These are phyloP conservation scores for Coregonus sp. DNA, from an alignment of 2,797 vertebrate genomes.

Conservation along the genomic window DNA sequence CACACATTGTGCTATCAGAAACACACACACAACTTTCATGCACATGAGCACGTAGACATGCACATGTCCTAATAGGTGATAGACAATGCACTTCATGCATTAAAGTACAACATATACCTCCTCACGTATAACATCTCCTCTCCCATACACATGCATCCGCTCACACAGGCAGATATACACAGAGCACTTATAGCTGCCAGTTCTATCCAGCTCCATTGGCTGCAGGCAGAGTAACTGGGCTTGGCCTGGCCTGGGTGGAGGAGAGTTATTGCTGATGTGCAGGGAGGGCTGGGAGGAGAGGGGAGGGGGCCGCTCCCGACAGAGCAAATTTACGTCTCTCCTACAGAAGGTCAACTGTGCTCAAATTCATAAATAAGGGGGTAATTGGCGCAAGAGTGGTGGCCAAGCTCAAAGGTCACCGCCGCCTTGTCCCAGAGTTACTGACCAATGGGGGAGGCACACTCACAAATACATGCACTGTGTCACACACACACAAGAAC, in stretches of 20 bases:
- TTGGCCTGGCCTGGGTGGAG: conserved; percentile 7
- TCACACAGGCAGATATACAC: not conserved
- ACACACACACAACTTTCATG: conserved; percentile 11
- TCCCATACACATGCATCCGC: conserved; percentile 1
- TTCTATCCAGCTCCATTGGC: conserved; percentile 1
- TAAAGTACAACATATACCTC: no score
- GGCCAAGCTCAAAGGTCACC: conserved; percentile 49
- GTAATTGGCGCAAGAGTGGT: conserved; percentile 56
- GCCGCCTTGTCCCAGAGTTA: conserved; percentile 48
- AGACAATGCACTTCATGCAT: no score
- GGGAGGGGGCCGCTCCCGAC: conserved; percentile 36
- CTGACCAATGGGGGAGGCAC: not conserved
- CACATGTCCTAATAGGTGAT: not conserved
- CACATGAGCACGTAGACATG: not conserved
- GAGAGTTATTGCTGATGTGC: conserved; percentile 47
- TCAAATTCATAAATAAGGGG: conserved; percentile 75
- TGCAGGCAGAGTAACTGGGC: conserved; percentile 11
- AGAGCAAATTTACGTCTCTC: conserved; percentile 68
- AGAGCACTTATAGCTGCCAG: not conserved
- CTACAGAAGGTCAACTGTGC: conserved; percentile 72
- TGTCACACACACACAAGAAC: not conserved
- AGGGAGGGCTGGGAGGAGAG: conserved; percentile 3
- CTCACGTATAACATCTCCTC: not conserved
- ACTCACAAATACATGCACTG: not conserved
- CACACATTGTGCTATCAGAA: not conserved